These are phyloP conservation scores for Drosophila kohkoa DNA, from an alignment of 1,140 invertebrate genomes.

Conservation along the genomic window DNA sequence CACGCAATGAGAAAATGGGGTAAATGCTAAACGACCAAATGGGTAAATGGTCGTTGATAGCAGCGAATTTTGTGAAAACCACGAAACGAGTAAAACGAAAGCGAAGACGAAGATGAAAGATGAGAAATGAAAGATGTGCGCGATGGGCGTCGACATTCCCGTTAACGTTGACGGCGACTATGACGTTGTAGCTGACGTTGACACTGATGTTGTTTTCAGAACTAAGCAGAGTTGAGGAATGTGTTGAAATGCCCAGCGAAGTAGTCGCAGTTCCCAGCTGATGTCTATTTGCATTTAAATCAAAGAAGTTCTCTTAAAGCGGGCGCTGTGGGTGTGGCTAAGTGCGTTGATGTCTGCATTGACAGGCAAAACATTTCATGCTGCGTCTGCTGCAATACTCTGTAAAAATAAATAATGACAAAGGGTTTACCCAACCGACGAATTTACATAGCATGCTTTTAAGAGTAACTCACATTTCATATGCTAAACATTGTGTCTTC, in stretches of 20 bases:
- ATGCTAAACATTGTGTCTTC: neutral
- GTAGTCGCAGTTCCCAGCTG: slow-evolving; percentile 19
- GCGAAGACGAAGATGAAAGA: slow-evolving; percentile 4
- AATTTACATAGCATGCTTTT: slow-evolving; percentile 13
- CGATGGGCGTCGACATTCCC: neutral
- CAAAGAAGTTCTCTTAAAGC: slow-evolving; percentile 29
- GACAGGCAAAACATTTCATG: slow-evolving; percentile 18
- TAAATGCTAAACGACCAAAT: slow-evolving; percentile 25
- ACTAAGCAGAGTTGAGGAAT: slow-evolving; percentile 20
- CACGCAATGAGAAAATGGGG: slow-evolving; percentile 28
- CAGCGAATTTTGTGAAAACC: slow-evolving; percentile 36
- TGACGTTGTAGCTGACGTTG: slow-evolving; percentile 20
- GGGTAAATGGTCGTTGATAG: slow-evolving; percentile 43
- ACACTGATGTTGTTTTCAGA: slow-evolving; percentile 17
- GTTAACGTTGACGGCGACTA: slow-evolving; percentile 13
- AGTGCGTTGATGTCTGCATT: slow-evolving; percentile 14
- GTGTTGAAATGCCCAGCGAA: slow-evolving; percentile 24
- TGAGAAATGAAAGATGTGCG: neutral
- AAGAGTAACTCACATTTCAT: slow-evolving; percentile 13
- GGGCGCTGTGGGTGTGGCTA: neutral
- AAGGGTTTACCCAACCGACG: neutral
- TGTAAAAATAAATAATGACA: neutral
- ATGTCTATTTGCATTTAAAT: slow-evolving; percentile 74
- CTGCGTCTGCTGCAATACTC: slow-evolving; percentile 18
- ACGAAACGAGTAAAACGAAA: slow-evolving; percentile 8